Percentiles rank a stretch among this genome's conserved stretches.
Evolutionary conservation across 2,797 vertebrate genomes (phyloP).

Genomic region (Anolis apletophallus): DNA sequence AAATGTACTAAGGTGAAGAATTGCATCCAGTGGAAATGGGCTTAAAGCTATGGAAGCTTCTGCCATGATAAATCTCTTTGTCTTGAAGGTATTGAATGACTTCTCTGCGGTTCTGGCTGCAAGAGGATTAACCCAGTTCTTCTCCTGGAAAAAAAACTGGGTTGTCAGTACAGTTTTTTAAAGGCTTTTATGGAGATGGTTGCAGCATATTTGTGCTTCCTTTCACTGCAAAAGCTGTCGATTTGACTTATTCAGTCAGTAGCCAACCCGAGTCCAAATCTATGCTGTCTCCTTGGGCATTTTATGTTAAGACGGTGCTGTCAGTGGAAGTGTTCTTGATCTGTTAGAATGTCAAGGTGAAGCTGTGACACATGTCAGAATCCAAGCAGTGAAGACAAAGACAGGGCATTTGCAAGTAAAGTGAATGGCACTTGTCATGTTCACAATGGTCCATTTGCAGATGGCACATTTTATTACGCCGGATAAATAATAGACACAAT

Average conservation of each 20-base stretch:
- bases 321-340: constrained; percentile 11
- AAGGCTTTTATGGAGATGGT: neutral
- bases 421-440: neutral
- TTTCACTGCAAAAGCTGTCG: neutral
- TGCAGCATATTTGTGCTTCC: neutral
- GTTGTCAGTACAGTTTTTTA: neutral
- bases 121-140: neutral
- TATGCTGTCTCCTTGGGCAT: constrained; percentile 21
- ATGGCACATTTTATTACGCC: constrained; percentile 38
- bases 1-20: neutral
- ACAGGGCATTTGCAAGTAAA: constrained; percentile 25
- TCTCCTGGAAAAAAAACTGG: neutral
- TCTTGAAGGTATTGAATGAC: neutral
- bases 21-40: neutral
- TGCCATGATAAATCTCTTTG: neutral
- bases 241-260: neutral
- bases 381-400: constrained; percentile 13
- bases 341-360: constrained; percentile 2
- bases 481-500: constrained; percentile 40
- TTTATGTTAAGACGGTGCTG: constrained; percentile 31
- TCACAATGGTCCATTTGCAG: constrained; percentile 40
- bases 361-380: constrained; percentile 29
- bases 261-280: neutral
- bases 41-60: neutral
- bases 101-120: neutral